phyloP scores from a whole-genome alignment of 2,113 vertebrate genomes.

The Bolborhynchus lineola region DNA sequence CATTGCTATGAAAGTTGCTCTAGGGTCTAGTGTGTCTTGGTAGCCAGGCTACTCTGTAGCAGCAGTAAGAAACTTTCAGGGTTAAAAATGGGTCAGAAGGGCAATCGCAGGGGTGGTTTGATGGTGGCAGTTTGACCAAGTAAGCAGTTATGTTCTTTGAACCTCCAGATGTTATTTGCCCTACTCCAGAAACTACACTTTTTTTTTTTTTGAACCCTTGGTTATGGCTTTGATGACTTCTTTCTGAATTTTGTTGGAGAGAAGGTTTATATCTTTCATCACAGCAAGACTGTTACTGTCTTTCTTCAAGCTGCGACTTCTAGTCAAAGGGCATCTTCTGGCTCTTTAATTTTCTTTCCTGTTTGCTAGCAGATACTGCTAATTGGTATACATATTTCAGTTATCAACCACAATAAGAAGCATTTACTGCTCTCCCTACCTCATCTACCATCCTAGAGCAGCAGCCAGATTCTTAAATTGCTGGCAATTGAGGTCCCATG shows the following conservation, averaged over 20 bases:
- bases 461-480: not conserved
- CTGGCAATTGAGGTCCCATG: not conserved
- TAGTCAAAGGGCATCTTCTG: not conserved
- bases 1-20: not conserved
- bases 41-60: accelerated
- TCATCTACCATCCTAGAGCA: not conserved
- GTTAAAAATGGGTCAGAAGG: not conserved
- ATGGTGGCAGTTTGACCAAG: not conserved
- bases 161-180: not conserved
- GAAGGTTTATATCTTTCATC: not conserved
- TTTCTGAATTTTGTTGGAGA: not conserved
- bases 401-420: not conserved
- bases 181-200: not conserved
- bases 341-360: not conserved
- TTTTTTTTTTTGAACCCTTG: not conserved
- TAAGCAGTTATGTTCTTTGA: not conserved
- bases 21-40: not conserved
- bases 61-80: not conserved
- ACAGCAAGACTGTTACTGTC: not conserved
- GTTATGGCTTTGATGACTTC: not conserved
- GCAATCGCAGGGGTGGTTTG: not conserved
- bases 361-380: not conserved
- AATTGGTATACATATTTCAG: not conserved
- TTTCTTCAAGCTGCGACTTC: not conserved
- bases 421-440: not conserved